These are phyloP conservation scores for Brenthis daphne DNA, from an alignment of 2,888 invertebrate species.

Conservation along the genomic window DNA sequence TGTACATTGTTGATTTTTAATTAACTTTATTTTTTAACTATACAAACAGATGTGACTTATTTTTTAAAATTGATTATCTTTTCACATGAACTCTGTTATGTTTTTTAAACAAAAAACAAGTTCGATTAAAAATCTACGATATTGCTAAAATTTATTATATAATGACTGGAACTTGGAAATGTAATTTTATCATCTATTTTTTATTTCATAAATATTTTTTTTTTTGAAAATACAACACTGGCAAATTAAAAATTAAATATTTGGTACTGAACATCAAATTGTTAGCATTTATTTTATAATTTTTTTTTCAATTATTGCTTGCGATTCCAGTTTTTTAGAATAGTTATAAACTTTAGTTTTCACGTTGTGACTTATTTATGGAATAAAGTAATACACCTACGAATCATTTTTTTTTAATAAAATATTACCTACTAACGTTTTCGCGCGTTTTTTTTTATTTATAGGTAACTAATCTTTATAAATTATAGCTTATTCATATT, in stretches of 20 bases:
- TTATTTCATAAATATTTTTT: too few relatives aligned
- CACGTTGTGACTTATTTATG: slow-evolving; percentile 33
- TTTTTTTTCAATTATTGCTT: slow-evolving; percentile 7
- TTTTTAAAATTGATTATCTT: too few relatives aligned
- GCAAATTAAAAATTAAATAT: background rate
- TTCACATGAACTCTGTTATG: too few relatives aligned
- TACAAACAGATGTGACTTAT: too few relatives aligned
- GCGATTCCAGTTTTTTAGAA: slow-evolving; percentile 48
- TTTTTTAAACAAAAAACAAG: too few relatives aligned
- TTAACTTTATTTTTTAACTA: background rate
- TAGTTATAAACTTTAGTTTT: slow-evolving; percentile 47
- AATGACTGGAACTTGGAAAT: too few relatives aligned
- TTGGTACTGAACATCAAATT: background rate
- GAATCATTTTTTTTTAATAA: slow-evolving; percentile 1
- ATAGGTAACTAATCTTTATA: too few relatives aligned
- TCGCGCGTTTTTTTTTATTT: background rate
- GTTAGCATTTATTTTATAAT: slow-evolving; percentile 2
- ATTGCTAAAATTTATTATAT: too few relatives aligned
- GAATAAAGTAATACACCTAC: slow-evolving; percentile 25
- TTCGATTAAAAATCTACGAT: too few relatives aligned
- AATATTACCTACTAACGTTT: background rate
- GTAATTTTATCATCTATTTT: too few relatives aligned
- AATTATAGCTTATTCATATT: too few relatives aligned
- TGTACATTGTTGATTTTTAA: slow-evolving; percentile 6
- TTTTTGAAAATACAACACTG: background rate